phyloP scores from a whole-genome alignment of 1,140 invertebrate genomes.

The Melanaphis sacchari region DNA sequence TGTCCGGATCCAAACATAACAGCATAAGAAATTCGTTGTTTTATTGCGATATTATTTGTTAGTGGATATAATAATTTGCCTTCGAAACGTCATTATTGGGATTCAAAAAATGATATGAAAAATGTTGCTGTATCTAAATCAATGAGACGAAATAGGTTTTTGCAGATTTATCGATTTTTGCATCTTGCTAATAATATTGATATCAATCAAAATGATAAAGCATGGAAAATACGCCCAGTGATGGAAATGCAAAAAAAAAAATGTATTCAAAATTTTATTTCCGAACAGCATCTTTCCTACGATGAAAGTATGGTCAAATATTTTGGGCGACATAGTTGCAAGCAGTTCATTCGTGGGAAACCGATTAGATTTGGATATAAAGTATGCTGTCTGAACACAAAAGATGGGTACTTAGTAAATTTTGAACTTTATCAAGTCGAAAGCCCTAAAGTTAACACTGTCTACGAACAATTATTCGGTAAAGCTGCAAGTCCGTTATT shows the following conservation, averaged over 20 bases:
- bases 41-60: constrained; percentile 59
- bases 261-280: constrained; percentile 17
- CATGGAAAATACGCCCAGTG: not conserved
- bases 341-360: constrained; percentile 60
- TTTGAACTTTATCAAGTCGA: not conserved
- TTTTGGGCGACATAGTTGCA: constrained; percentile 59
- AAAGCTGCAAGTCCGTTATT: no score
- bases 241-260: constrained; percentile 3
- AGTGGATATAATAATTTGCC: constrained; percentile 61
- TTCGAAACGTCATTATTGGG: constrained; percentile 13
- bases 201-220: constrained; percentile 6
- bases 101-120: not conserved
- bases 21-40: constrained; percentile 39
- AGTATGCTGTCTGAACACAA: constrained; percentile 28
- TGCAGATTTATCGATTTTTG: constrained; percentile 22
- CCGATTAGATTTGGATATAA: constrained; percentile 59
- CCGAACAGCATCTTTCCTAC: not conserved
- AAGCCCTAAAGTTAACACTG: not conserved
- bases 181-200: not conserved
- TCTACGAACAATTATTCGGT: not conserved
- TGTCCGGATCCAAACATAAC: constrained; percentile 11
- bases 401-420: not conserved
- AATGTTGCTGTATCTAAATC: not conserved
- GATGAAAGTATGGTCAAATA: constrained; percentile 59
- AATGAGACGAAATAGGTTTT: not conserved